Base-by-base conservation (phyloP, 2,888 invertebrate species). In the Hydrotaea cyrtoneurina region DNA sequence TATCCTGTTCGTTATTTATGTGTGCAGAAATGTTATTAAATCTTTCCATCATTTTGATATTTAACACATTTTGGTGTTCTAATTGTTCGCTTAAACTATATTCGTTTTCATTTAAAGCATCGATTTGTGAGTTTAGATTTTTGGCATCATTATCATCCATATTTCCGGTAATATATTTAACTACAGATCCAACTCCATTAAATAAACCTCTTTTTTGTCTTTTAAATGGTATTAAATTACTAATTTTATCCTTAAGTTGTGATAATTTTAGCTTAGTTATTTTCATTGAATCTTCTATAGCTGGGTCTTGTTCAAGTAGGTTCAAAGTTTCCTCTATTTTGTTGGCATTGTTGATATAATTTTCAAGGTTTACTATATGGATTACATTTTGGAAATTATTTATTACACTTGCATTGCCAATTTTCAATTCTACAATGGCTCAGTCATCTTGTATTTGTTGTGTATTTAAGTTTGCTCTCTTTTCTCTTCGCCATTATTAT, bases 81-180 rank as follows among this genome's bases (percentile, higher is more conserved):
- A 2, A 46, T 46, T 72, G 39, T 39, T 46, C 0, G 3, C 19
- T 19, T 55, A n/a, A n/a, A n/a, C n/a, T n/a, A n/a, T n/a, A 11
- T 59, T 66, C 17, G 1, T 64, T 66, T 57, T 55, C 26, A 13
- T 43, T 80, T 74, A 80, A 7, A 19, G 55, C 21, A 64, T 17
- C n/a, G 43, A 75, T 26, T 64, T 75, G 80, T 36, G 21, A 31
- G 36, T 80, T 69, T n/a, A 79, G 73, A 3, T 0, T 57, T 26
- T 74, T 7, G 0, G 66, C 66, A 11, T 79, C 74, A 19, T 31
- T 66, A 19, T 64, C 46, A 57, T 79, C 72, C 73, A 78, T 78
- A 39, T 78, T 78, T 17, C 78, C 78, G 0, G 72, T 78, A 8
- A 78, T 73, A 31, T 46, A 69, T 69, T 80, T 80, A 46, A 80